Evolutionary conservation across 35 echinoderm and acorn worm species (phyloP), one percentile per base, ranked within the genome.

Genomic region (Heliocidaris erythrogramma): DNA sequence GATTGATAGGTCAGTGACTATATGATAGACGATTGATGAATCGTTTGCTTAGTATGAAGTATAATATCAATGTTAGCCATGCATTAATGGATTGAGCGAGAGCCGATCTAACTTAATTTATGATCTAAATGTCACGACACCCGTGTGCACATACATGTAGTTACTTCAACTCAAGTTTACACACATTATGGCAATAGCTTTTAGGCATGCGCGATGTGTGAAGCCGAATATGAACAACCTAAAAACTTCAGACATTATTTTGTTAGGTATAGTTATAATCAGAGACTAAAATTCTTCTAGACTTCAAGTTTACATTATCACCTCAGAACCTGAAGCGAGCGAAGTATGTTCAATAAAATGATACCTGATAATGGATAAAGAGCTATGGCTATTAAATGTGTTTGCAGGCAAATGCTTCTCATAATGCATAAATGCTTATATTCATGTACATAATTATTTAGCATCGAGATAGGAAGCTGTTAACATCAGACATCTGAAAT

Each of bases 51-150:
- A 56, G 14, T 56, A 56, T 14, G 52, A 56, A 56, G 52, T 24
- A 78, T 78, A 78, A 78, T 78, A 78, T 78, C 65, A 78, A 78
- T 78, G 17, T 78, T 78, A 78, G 65, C 65, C 65, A 78, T 27
- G 65, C 27, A 78, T 78, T 78, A 78, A 78, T 21, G 65, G 65
- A 21, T 78, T 78, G 65, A 56, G 14, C 52, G 52, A 56, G 52
- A 78, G 65, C 21, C 65, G 65, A 78, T 78, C 65, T n/a, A 78
- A 78, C 65, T n/a, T 78, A 78, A 78, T 78, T 78, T 78, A 78
- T 21, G 65, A 78, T 78, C 18, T n/a, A n/a, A 78, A 78, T 78
- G 65, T 78, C 21, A 78, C 27, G 65, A 78, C 65, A 78, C 65
- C 7, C 65, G 65, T 78, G 17, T 4, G 21, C 65, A 27, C 27